Base-by-base conservation (phyloP, 2,888 invertebrate genomes). In the Dolomedes plantarius region DNA sequence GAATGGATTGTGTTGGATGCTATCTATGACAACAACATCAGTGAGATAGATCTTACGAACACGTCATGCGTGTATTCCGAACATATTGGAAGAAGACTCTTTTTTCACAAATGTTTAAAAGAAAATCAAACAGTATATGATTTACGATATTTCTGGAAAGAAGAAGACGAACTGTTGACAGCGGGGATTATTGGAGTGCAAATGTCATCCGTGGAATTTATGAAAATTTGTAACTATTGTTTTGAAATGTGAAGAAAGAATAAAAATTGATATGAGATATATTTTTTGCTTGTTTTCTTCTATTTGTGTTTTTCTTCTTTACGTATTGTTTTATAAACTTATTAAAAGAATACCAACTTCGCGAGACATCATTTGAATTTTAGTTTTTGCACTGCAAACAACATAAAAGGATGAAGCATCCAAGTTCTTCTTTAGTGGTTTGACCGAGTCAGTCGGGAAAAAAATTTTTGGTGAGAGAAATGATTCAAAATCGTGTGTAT, bases 321-420 rank as follows among this genome's bases (percentile, higher is more conserved):
- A n/a, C n/a, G n/a, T n/a, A n/a, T n/a, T n/a, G n/a, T n/a, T n/a
- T n/a, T n/a, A n/a, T n/a, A n/a, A n/a, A n/a, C n/a, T n/a, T n/a
- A n/a, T n/a, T n/a, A n/a, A n/a, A n/a, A n/a, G n/a, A n/a, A n/a
- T n/a, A n/a, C n/a, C n/a, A n/a, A n/a, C n/a, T n/a, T n/a, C n/a
- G n/a, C n/a, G n/a, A 36, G 9, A 9, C 36, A 36, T 36, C 36
- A 36, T 9, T 36, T 36, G n/a, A n/a, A n/a, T n/a, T n/a, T n/a
- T n/a, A n/a, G n/a, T n/a, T n/a, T n/a, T n/a, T n/a, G n/a, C n/a
- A n/a, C n/a, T n/a, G n/a, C n/a, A n/a, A n/a, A n/a, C n/a, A n/a
- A n/a, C n/a, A n/a, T n/a, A n/a, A n/a, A n/a, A 56, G 32, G 6
- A 28, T 77, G 9, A 68, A 50, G 11, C 77, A 77, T n/a, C 68